Evolutionary conservation across 2,113 vertebrate genomes (phyloP).

Genomic region (Tichodroma muraria): DNA sequence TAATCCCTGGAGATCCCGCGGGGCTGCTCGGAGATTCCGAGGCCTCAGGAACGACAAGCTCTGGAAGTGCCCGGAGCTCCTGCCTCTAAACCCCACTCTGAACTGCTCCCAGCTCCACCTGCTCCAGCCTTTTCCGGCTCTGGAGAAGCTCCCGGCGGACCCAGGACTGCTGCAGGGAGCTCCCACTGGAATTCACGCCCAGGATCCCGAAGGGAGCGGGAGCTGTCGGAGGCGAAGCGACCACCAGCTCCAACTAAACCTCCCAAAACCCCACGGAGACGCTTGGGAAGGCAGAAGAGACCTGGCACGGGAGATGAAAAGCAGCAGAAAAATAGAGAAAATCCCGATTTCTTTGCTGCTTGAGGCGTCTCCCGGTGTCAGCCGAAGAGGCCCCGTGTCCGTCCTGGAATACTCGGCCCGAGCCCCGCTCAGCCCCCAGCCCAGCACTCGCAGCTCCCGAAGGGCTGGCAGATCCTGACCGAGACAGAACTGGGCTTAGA

Average conservation of each 20-base stretch:
- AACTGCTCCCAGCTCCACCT: neutral
- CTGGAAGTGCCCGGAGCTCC: neutral
- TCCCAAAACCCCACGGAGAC: accelerated
- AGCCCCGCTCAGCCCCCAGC: neutral
- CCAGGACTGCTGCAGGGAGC: accelerated
- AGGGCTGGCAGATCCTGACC: neutral
- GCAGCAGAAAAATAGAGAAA: neutral
- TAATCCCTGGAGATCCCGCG: neutral
- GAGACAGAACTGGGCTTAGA: neutral
- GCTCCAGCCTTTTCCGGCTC: neutral
- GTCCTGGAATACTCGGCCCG: accelerated
- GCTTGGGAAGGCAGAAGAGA: neutral
- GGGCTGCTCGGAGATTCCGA: neutral
- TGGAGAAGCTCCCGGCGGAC: neutral
- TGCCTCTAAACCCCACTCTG: neutral
- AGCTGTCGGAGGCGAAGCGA: neutral
- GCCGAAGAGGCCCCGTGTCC: neutral
- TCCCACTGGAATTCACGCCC: accelerated
- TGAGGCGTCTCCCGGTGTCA: neutral
- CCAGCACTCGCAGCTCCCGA: neutral
- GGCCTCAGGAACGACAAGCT: neutral
- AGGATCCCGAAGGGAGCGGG: neutral
- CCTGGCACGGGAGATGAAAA: neutral
- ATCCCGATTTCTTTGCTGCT: neutral
- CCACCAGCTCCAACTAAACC: neutral